Base-by-base conservation (phyloP, 2,113 vertebrate species). In the Scolopax mira region DNA sequence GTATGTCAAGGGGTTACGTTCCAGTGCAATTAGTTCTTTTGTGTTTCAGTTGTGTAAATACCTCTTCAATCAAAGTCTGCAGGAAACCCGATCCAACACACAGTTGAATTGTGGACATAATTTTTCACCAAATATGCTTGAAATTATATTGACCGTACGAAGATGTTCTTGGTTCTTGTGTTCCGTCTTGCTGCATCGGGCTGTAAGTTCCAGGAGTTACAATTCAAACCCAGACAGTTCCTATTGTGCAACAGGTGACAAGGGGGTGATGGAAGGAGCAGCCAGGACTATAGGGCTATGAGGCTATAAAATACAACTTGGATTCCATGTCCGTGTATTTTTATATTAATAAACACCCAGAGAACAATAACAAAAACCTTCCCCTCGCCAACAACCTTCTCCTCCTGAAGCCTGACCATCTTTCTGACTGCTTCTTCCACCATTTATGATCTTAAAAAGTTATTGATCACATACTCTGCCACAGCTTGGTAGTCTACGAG, bases 361-460 rank as follows among this genome's bases (percentile, higher is more conserved):
- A 62, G 22, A 55, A 17, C 22, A 82, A 15, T 6, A 55, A 18
- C 4, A 73, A 25, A 54, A 81, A 1, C 18, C 7, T 35, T 5
- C 24, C 11, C 23, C 7, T 17, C 10, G 6, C 14, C 41, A 42
- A 42, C 41, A 5, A 52, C 31, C 28, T n/a, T 35, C 51, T 39
- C 2, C 21, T 25, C 6, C 8, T 71, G 44, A 35, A 74, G 51
- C 21, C 24, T 0, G 1, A 3, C 3, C 0, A 0, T 49, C 11
- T 66, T 64, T 17, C 52, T 12, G 13, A 11, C 85, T 78, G 42
- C 22, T 74, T 74, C 46, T 78, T 17, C 54, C 18, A 16, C 18
- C 22, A 4, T 5, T 78, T 70, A 8, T 0, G 25, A 41, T 54
- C 49, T 23, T 62, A n/a, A 70, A 62, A 52, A 13, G 4, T 54